These are phyloP conservation scores for Sthenelais limicola DNA, from an alignment of 2,888 invertebrate genomes.

Conservation along the genomic window DNA sequence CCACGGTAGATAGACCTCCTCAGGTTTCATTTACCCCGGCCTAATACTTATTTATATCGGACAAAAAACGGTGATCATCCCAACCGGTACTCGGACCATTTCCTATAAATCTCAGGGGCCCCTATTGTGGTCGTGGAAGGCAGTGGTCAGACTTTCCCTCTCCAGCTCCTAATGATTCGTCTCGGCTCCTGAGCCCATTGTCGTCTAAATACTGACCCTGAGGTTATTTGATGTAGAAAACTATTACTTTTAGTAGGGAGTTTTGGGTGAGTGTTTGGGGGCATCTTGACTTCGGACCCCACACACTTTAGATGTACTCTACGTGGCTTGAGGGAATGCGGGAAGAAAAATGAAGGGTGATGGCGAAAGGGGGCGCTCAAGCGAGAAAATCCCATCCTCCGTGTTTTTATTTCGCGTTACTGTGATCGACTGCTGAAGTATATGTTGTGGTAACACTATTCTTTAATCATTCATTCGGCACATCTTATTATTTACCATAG, in stretches of 20 bases:
- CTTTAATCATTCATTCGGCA: too few species aligned
- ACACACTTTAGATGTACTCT: too few species aligned
- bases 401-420: too few species aligned
- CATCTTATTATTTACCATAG: too few species aligned
- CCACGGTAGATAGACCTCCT: constrained; percentile 1
- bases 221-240: constrained; percentile 36
- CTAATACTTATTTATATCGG: constrained; percentile 28
- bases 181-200: constrained; percentile 22
- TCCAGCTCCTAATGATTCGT: constrained; percentile 37
- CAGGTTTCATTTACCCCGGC: constrained; percentile 34
- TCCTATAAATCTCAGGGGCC: constrained; percentile 17
- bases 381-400: too few species aligned
- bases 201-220: constrained; percentile 22
- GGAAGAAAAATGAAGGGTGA: too few species aligned
- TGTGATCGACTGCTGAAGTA: too few species aligned
- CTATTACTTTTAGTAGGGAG: constrained; percentile 31
- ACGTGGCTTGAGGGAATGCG: too few species aligned
- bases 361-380: too few species aligned
- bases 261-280: too few species aligned
- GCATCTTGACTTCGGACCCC: too few species aligned
- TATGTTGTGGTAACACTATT: too few species aligned
- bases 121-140: constrained; percentile 7
- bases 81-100: constrained; percentile 28
- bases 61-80: constrained; percentile 39
- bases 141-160: constrained; percentile 18